Percentiles rank a stretch among this genome's conserved stretches.
phyloP scores from a whole-genome alignment of 2,888 invertebrate genomes.

The Mesopsocus fuscifrons region DNA sequence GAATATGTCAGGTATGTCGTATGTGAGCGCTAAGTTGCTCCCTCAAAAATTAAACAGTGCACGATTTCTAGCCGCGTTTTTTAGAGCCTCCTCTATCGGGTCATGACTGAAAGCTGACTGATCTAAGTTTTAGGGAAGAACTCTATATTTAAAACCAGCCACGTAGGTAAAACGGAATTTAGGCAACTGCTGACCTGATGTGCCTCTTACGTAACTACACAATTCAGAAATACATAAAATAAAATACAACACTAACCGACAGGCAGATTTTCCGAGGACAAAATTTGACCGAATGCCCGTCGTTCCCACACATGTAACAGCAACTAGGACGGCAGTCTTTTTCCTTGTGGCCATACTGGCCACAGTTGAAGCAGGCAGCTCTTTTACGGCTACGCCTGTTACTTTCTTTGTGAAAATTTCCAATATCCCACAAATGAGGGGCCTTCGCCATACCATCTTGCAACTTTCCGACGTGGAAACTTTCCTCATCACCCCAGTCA shows the following conservation, averaged over 20 bases:
- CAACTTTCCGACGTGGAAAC: neutral
- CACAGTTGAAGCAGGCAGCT: neutral
- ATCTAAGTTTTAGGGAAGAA: no score
- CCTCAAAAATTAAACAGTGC: no score
- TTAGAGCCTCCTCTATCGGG: no score
- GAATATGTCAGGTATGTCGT: no score
- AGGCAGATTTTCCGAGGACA: conserved; percentile 1
- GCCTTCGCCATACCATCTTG: neutral
- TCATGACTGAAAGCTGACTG: no score
- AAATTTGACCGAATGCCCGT: neutral
- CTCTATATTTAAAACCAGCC: no score
- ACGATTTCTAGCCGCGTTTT: no score
- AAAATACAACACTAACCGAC: conserved; percentile 2
- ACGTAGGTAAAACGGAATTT: no score
- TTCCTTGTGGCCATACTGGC: neutral
- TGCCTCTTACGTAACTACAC: neutral
- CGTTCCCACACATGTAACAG: conserved; percentile 3
- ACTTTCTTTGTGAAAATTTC: neutral
- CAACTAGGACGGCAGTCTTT: neutral
- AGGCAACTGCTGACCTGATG: no score
- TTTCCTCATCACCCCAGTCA: conserved; percentile 1
- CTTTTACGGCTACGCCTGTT: no score
- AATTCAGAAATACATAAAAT: neutral
- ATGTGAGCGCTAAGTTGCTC: no score
- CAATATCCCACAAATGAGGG: conserved; percentile 1